These are phyloP conservation scores for Lithobates sylvaticus DNA, from an alignment of 2,797 vertebrate genomes.

Conservation along the genomic window DNA sequence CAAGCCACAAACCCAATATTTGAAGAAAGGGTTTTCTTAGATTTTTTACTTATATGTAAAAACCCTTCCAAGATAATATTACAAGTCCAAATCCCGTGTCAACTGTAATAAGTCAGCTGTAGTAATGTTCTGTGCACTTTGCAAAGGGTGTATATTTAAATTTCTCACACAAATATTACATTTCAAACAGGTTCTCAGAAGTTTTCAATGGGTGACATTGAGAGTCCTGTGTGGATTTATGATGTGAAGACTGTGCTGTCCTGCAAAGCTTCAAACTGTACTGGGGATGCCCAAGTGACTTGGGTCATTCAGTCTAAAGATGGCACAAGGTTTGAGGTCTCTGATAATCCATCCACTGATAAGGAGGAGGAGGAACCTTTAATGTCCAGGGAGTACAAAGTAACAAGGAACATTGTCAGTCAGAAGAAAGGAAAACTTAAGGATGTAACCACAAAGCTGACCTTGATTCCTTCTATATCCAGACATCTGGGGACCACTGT, in stretches of 20 bases:
- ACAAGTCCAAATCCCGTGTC: too few species aligned
- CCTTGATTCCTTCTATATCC: slow-evolving; percentile 39
- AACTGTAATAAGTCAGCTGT: too few species aligned
- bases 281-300: neutral
- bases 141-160: too few species aligned
- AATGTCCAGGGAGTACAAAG: slow-evolving; percentile 29
- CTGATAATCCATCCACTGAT: neutral
- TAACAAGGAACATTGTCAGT: neutral
- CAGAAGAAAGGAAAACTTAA: neutral
- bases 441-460: slow-evolving; percentile 10
- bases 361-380: slow-evolving; percentile 38
- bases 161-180: neutral
- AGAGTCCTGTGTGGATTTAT: slow-evolving; percentile 16
- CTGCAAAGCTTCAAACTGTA: slow-evolving; percentile 21
- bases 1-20: too few species aligned
- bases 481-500: slow-evolving; percentile 22
- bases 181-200: slow-evolving; percentile 1
- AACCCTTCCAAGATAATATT: too few species aligned
- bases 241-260: slow-evolving; percentile 28
- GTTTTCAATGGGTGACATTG: neutral
- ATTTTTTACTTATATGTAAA: too few species aligned
- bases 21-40: too few species aligned
- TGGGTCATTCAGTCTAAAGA: slow-evolving; percentile 25
- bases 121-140: too few species aligned
- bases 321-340: slow-evolving; percentile 10